phyloP scores from a whole-genome alignment of 2,113 vertebrate species.

The Sinocyclocheilus rhinocerous region DNA sequence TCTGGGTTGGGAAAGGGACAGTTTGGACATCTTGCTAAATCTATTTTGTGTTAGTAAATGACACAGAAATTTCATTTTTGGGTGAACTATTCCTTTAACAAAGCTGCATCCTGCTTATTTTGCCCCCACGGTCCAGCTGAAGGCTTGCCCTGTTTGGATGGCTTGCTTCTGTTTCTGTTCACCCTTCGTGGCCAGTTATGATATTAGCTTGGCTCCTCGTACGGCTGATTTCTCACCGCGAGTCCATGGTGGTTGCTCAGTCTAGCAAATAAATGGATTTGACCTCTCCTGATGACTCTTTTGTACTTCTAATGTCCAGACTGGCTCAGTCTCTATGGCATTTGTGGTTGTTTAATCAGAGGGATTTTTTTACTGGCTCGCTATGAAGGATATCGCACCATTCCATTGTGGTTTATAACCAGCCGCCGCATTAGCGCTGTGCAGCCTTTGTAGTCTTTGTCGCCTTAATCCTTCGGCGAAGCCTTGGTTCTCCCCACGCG shows the following conservation, averaged over 20 bases:
- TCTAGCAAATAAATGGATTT: conserved; percentile 33
- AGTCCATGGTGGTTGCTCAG: conserved; percentile 33
- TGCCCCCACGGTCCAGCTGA: conserved; percentile 24
- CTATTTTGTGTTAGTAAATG: background rate
- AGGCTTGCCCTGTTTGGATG: conserved; percentile 18
- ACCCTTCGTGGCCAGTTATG: conserved; percentile 8
- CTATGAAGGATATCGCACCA: background rate
- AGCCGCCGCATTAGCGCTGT: background rate
- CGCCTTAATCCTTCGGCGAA: conserved; percentile 7
- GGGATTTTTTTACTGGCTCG: conserved; percentile 18
- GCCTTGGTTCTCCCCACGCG: background rate
- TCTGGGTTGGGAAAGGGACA: background rate
- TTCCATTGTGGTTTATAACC: conserved; percentile 15
- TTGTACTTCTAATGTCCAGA: conserved; percentile 2
- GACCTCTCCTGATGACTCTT: conserved; percentile 23
- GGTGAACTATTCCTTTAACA: conserved; percentile 15
- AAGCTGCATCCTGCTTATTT: conserved; percentile 16
- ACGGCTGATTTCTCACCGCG: conserved; percentile 5
- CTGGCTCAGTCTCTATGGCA: background rate
- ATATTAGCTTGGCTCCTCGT: conserved; percentile 40
- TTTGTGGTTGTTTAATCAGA: conserved; percentile 29
- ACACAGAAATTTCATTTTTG: background rate
- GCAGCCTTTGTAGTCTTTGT: conserved; percentile 35
- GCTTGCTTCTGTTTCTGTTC: conserved; percentile 36
- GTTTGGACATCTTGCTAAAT: background rate